Percentiles rank a stretch among this genome's conserved stretches.
Evolutionary conservation across 2,797 vertebrate species (phyloP).

Genomic region (Microtus agrestis): DNA sequence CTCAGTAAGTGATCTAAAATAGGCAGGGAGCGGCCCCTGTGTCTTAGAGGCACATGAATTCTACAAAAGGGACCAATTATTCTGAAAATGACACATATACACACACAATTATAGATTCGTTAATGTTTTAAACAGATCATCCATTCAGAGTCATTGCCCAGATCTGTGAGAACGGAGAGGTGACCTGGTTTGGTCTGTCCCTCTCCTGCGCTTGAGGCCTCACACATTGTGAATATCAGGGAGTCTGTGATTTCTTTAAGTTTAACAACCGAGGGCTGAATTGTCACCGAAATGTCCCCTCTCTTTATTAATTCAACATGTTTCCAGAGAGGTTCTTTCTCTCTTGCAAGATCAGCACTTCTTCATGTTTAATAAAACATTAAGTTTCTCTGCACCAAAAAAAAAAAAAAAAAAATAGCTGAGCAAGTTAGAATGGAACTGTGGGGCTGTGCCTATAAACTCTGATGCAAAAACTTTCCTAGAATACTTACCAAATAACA

Average conservation of each 20-base stretch:
- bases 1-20: constrained; percentile 43
- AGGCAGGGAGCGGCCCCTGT: constrained; percentile 8
- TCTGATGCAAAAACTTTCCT: background rate
- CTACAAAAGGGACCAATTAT: constrained; percentile 1
- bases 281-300: constrained; percentile 61
- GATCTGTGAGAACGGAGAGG: background rate
- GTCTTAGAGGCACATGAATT: background rate
- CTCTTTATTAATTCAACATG: constrained; percentile 69
- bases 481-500: constrained; percentile 8
- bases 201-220: background rate
- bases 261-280: background rate
- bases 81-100: background rate
- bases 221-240: background rate
- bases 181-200: constrained; percentile 25
- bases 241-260: background rate
- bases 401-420: constrained; percentile 23
- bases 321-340: constrained; percentile 52
- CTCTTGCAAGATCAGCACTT: constrained; percentile 75
- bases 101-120: constrained; percentile 50
- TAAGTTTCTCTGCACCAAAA: background rate
- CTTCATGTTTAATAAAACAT: constrained; percentile 77
- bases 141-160: constrained; percentile 26
- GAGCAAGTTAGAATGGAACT: constrained; percentile 65
- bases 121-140: background rate
- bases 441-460: background rate